Percentiles rank a stretch among this genome's conserved stretches.
Evolutionary conservation across 2,797 vertebrate genomes (phyloP).

Genomic region (Schizothorax lantsangensis): DNA sequence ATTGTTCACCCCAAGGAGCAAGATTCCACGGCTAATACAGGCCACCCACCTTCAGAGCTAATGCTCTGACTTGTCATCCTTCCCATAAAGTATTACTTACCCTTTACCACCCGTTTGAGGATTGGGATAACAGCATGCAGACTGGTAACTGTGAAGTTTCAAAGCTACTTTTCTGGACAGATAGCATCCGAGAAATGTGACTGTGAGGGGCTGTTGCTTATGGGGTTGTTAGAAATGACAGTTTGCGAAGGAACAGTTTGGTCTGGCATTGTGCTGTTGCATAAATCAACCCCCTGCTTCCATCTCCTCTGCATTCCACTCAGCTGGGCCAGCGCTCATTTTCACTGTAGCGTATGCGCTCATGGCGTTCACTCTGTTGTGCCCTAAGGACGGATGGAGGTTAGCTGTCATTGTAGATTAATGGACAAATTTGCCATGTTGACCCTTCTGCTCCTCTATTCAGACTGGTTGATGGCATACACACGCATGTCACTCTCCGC

Average conservation of each 20-base stretch:
- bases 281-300: constrained; percentile 58
- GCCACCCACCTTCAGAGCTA: constrained; percentile 56
- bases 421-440: constrained; percentile 61
- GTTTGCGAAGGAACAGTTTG: constrained; percentile 37
- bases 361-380: constrained; percentile 31
- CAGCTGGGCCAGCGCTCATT: constrained; percentile 47
- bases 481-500: constrained; percentile 47
- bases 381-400: constrained; percentile 59
- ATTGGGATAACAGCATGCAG: constrained; percentile 28
- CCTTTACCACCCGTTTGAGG: constrained; percentile 14
- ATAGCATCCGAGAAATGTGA: background rate
- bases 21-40: constrained; percentile 33
- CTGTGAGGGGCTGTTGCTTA: constrained; percentile 28
- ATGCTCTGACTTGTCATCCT: constrained; percentile 52
- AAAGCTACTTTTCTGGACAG: constrained; percentile 37
- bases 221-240: constrained; percentile 49
- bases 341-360: constrained; percentile 44
- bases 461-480: constrained; percentile 43
- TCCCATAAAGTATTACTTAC: constrained; percentile 33
- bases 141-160: constrained; percentile 46
- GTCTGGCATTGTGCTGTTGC: constrained; percentile 46
- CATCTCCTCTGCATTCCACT: constrained; percentile 55
- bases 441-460: constrained; percentile 52
- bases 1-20: constrained; percentile 51
- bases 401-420: constrained; percentile 63